A percentile compares a stretch with the other conserved stretches of the same genome.
Conservation (phyloP, 2,113 vertebrate species). For the Catagonus wagneri region DNA sequence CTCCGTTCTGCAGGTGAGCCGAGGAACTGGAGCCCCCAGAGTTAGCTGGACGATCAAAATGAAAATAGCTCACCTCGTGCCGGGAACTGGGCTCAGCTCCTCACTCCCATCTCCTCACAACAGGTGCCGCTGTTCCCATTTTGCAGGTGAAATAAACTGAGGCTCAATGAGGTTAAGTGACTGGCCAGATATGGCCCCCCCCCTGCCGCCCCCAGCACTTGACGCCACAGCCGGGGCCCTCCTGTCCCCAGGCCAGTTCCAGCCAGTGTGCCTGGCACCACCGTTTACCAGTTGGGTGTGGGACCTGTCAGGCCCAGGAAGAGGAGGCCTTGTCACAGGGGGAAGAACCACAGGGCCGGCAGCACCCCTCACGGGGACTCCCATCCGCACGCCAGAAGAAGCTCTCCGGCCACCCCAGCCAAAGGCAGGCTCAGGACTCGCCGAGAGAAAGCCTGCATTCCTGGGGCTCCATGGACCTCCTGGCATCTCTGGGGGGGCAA, state of each 20-base stretch:
- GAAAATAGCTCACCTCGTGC: not conserved
- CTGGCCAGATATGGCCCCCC: too few species aligned
- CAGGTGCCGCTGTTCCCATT: rapidly evolving
- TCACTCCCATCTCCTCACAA: not conserved
- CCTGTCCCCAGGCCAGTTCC: not conserved
- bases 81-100: not conserved
- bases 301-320: not conserved
- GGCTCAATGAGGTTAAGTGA: not conserved
- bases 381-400: slow-evolving; percentile 85
- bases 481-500: not conserved
- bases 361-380: not conserved
- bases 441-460: slow-evolving; percentile 83
- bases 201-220: not conserved
- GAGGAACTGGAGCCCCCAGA: not conserved
- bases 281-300: not conserved
- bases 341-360: not conserved
- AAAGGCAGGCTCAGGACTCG: slow-evolving; percentile 86
- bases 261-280: not conserved
- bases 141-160: not conserved
- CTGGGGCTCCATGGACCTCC: not conserved
- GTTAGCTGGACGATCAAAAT: rapidly evolving
- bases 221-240: not conserved
- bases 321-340: not conserved
- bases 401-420: slow-evolving; percentile 87
- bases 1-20: not conserved